These are phyloP conservation scores for Microcebus lehilahytsara DNA, from an alignment of 2,113 vertebrate species.

Conservation along the genomic window DNA sequence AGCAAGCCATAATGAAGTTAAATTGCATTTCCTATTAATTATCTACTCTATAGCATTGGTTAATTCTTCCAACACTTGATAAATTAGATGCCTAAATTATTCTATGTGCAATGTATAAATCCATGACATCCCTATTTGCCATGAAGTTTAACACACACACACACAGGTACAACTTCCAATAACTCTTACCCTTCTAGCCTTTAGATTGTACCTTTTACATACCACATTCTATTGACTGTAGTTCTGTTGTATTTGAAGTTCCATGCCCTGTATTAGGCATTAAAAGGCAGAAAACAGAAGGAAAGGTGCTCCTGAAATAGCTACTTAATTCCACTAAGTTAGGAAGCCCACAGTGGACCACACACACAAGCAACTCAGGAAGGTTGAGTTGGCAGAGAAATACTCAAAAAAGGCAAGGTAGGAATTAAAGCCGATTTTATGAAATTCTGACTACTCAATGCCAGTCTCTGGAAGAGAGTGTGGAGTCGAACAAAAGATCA, in stretches of 20 bases:
- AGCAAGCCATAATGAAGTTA: not conserved
- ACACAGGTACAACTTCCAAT: not conserved
- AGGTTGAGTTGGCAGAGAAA: not conserved
- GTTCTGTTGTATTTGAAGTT: not conserved
- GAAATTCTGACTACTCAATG: not conserved
- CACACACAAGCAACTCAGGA: not conserved
- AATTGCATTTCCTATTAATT: constrained; percentile 35
- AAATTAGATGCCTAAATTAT: not conserved
- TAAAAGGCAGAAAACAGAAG: not conserved
- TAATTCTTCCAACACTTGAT: constrained; percentile 48
- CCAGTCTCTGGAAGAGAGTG: not conserved
- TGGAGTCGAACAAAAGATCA: not conserved
- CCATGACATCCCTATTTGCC: not conserved
- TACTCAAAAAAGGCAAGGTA: not conserved
- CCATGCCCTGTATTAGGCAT: no score
- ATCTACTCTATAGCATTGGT: not conserved
- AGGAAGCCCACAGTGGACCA: not conserved
- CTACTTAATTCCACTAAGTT: not conserved
- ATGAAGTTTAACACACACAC: not conserved
- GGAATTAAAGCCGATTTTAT: not conserved
- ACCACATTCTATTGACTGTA: not conserved
- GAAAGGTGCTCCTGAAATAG: constrained; percentile 17
- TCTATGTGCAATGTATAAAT: not conserved
- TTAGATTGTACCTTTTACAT: not conserved
- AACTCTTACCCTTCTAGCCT: not conserved